Evolutionary conservation across 2,113 vertebrate species (phyloP).

Genomic region (Damaliscus lunatus): DNA sequence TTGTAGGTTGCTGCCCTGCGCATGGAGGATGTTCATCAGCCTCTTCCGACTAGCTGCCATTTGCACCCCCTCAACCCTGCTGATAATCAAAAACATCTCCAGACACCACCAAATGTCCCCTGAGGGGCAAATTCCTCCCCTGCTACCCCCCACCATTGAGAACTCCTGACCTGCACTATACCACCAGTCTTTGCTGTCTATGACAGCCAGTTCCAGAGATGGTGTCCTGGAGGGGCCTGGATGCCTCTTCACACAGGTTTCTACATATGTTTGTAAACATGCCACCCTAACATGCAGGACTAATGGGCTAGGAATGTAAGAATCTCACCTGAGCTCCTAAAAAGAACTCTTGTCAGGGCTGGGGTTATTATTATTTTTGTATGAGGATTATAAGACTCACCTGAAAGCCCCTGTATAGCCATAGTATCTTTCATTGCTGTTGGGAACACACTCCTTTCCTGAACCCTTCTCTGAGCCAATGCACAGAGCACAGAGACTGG

Average conservation of each 20-base stretch:
- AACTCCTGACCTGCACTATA: background rate
- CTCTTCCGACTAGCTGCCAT: background rate
- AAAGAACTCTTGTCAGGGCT: background rate
- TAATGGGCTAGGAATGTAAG: background rate
- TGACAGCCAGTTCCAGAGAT: background rate
- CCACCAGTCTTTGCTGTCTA: background rate
- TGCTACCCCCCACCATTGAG: fast-evolving
- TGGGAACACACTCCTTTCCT: slow-evolving; percentile 81
- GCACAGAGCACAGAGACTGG: slow-evolving; percentile 87
- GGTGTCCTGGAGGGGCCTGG: background rate
- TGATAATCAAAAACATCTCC: background rate
- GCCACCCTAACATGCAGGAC: background rate
- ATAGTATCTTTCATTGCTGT: slow-evolving; percentile 84
- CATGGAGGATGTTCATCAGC: background rate
- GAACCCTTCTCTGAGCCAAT: slow-evolving; percentile 69
- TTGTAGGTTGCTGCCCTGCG: background rate
- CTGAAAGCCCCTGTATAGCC: slow-evolving; percentile 91
- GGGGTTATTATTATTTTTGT: background rate
- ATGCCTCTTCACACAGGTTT: background rate
- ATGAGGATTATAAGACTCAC: slow-evolving; percentile 73
- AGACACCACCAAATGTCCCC: background rate
- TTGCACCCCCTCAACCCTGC: background rate
- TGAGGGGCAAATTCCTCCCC: background rate
- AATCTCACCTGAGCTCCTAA: background rate
- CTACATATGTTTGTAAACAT: background rate